Percentiles rank a stretch among this genome's conserved stretches.
phyloP scores from a whole-genome alignment of 2,113 vertebrate species.

The Alouatta palliata region DNA sequence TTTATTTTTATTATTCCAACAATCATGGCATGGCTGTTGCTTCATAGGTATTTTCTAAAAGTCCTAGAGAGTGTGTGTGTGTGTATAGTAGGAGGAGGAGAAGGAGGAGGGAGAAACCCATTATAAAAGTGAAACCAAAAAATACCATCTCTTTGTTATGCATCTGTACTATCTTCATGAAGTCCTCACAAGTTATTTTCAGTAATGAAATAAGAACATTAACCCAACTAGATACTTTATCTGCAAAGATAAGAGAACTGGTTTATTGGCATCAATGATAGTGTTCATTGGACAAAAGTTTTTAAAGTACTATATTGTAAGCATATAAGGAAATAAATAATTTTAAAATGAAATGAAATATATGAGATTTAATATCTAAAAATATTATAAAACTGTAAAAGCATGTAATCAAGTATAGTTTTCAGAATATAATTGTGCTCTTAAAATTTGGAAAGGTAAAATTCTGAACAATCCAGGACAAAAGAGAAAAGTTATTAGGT shows the following conservation, averaged over 20 bases:
- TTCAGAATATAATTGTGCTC: background rate
- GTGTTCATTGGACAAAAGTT: background rate
- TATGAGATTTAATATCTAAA: constrained; percentile 47
- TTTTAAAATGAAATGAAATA: constrained; percentile 44
- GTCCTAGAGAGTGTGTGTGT: background rate
- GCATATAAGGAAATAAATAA: constrained; percentile 32
- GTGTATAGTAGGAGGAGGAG: background rate
- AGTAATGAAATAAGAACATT: background rate
- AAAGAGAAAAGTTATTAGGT: constrained; percentile 46
- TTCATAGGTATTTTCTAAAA: background rate
- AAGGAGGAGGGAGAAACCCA: background rate
- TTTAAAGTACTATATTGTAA: background rate
- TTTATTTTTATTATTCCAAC: background rate
- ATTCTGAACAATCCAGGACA: constrained; percentile 12
- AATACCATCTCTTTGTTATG: background rate
- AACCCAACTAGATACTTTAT: background rate
- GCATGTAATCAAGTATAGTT: background rate
- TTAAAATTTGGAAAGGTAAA: constrained; percentile 42
- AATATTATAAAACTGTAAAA: background rate
- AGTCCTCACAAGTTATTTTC: background rate
- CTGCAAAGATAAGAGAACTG: background rate
- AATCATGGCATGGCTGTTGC: background rate
- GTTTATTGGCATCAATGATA: constrained; percentile 1
- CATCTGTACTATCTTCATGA: background rate
- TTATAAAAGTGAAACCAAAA: constrained; percentile 6